Evolutionary conservation across 2,888 invertebrate species (phyloP).

Genomic region (Ceratothoa steindachneri): DNA sequence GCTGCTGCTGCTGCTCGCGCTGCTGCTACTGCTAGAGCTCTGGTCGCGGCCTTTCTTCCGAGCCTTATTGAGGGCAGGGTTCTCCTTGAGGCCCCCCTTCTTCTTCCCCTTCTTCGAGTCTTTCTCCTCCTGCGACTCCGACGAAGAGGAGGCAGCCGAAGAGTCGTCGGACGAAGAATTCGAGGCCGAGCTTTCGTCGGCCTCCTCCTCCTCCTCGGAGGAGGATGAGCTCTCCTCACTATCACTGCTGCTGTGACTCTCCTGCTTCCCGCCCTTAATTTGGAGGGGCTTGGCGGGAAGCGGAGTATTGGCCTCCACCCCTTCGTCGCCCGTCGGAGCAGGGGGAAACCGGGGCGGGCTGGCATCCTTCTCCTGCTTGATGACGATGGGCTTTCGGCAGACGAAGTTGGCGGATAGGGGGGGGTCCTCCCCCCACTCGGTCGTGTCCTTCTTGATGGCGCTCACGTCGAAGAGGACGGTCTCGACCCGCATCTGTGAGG

Average conservation of each 20-base stretch:
- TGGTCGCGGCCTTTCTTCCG: too few species aligned
- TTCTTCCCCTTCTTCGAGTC: neutral
- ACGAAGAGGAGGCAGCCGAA: neutral
- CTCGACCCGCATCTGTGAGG: neutral
- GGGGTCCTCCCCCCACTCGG: neutral
- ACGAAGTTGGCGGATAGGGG: too few species aligned
- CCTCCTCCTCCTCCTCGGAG: neutral
- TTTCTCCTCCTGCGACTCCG: neutral
- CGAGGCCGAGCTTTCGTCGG: neutral
- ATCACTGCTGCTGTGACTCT: neutral
- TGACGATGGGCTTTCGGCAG: neutral
- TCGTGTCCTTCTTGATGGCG: neutral
- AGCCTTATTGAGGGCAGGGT: too few species aligned
- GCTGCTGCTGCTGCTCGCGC: neutral
- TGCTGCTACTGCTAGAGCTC: neutral
- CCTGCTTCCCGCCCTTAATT: neutral
- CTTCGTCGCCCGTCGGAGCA: too few species aligned
- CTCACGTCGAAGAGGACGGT: neutral
- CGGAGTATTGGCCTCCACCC: too few species aligned
- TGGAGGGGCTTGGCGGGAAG: neutral
- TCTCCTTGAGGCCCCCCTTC: neutral
- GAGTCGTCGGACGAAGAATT: constrained; percentile 1
- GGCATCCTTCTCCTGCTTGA: neutral
- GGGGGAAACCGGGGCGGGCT: too few species aligned
- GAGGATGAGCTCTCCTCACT: neutral